Evolutionary conservation across 2,888 invertebrate species (phyloP), one percentile per base, ranked within the genome.

Genomic region (Trachelus stipa): DNA sequence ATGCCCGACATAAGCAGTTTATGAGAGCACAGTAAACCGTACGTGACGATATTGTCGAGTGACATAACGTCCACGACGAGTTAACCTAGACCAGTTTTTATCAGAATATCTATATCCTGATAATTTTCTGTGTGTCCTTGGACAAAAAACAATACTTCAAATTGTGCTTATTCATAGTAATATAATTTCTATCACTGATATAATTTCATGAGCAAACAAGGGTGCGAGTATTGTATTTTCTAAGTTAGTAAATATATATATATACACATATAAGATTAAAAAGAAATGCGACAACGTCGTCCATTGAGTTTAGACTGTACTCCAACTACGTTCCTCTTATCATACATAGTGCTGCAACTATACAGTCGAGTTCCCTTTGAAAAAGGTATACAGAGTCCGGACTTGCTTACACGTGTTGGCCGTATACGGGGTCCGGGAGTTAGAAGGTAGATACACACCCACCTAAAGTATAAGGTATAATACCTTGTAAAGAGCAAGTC

Each of bases 11-110:
- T 83, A 81, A 85, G 82, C 82, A 85, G 84, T 82, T 56, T 56
- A 56, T 23, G 56, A 56, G 56, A 81, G 81, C 83, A 79, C 79
- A 81, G 83, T 85, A 86, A 84, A 85, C 83, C 79, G 79, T 74
- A 77, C 79, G 83, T 78, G 81, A 81, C 81, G 83, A 81, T 83
- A 82, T 78, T 82, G 81, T 85, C 81, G 82, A 82, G 82, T 80
- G 78, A 81, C 75, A 81, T 80, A 82, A 84, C 68, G 74, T 56
- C 73, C n/a, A 34, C 1, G n/a, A 11, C 34, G 68, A 15, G 56
- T 56, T 56, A 56, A 56, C 56, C 56, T 23, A 23, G 40, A 56
- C 6, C 9, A 56, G 9, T 56, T 56, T 56, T 56, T 9, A 23
- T 56, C 56, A 23, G 0, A 1, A 23, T 56, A 56, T 56, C 23